These are phyloP conservation scores for Epinotia nisella DNA, from an alignment of 2,888 invertebrate species.

Conservation along the genomic window DNA sequence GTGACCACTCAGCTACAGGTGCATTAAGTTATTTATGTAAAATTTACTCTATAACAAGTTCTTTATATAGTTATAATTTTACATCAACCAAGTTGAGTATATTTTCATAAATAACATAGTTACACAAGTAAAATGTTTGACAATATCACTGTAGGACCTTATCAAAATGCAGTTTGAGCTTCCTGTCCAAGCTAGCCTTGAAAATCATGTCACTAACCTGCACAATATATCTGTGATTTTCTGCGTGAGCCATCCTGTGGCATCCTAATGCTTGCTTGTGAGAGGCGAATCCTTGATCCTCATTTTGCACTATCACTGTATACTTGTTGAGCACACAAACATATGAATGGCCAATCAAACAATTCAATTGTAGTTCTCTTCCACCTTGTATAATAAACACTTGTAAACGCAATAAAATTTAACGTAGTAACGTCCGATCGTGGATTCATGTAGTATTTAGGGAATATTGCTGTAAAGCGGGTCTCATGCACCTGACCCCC, in stretches of 20 bases:
- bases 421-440: constrained; percentile 22
- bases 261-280: constrained; percentile 68
- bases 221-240: constrained; percentile 89
- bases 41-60: not conserved
- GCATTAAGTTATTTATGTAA: not conserved
- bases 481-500: constrained; percentile 68
- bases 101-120: constrained; percentile 1
- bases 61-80: not conserved
- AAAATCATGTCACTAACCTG: constrained; percentile 84
- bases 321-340: constrained; percentile 43
- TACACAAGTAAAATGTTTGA: not conserved
- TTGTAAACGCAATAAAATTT: constrained; percentile 11
- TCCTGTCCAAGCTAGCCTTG: constrained; percentile 42
- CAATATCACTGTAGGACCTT: constrained; percentile 16
- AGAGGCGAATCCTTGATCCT: constrained; percentile 58
- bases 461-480: constrained; percentile 46
- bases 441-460: constrained; percentile 44
- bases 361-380: constrained; percentile 15
- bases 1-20: too few species aligned
- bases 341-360: constrained; percentile 29
- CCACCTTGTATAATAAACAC: constrained; percentile 9
- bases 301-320: constrained; percentile 57
- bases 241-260: constrained; percentile 85
- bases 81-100: not conserved
- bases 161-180: constrained; percentile 36